Base-by-base conservation (phyloP, 2,797 vertebrate species). In the Taeniopygia guttata region DNA sequence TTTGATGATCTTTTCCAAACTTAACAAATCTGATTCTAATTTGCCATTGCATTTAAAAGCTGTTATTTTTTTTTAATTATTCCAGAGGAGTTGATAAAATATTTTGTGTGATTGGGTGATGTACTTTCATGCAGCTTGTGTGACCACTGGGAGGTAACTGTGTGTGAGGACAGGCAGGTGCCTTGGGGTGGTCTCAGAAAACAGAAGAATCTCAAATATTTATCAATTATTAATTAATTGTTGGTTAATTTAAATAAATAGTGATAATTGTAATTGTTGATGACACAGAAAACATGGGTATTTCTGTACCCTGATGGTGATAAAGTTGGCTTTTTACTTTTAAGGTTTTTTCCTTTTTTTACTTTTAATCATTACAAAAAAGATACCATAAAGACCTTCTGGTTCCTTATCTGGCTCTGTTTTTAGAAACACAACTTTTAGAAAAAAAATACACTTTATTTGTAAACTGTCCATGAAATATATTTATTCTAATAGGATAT, bases 251-350 rank as follows among this genome's bases (percentile, higher is more conserved):
- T 19, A 48, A 74, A n/a, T 16, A 40, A 42, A 7, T 58, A 8
- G 3, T n/a, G 34, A 16, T 56, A 52, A 48, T 11, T 1, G 4
- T 16, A 69, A 13, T 26, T 52, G 32, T 17, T 36, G 19, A 17
- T 69, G 40, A 30, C 70, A 6, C 15, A 60, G 67, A 29, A 30
- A 27, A 56, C 10, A 0, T 3, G 14, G 36, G 25, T 83, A 70
- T 25, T 63, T 25, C 17, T 32, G 0, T 34, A 27, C 7, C 32
- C 7, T 11, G 1, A 3, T n/a, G 16, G 25, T 48, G 27, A 32
- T 21, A 9, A 43, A 45, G 32, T 13, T 46, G 6, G 0, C 45
- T 68, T 69, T 83, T 54, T 36, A 46, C 49, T 42, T 42, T 42
- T 42, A 42, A 17, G 42, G 16, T 42, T 42, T 42, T 42, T 42